A percentile compares a stretch with the other conserved stretches of the same genome.
phyloP scores from a whole-genome alignment of 2,797 vertebrate species.

The Takifugu ocellatus region DNA sequence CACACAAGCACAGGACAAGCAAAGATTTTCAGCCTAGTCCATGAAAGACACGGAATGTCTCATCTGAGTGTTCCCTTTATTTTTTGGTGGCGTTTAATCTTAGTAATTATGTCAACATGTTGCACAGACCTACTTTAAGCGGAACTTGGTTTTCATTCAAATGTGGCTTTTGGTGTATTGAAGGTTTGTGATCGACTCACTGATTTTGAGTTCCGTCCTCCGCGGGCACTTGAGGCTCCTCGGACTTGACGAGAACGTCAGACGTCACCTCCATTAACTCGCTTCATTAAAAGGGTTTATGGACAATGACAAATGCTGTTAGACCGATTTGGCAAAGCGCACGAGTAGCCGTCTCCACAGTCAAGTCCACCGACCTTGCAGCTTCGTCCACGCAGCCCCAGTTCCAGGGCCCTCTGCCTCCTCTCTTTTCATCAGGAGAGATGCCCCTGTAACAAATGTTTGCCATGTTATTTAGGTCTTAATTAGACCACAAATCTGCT shows the following conservation, averaged over 20 bases:
- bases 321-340: not conserved
- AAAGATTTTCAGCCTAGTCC: no score
- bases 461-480: no score
- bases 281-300: constrained; percentile 54
- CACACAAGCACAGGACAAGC: no score
- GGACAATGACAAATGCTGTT: not conserved
- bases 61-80: no score
- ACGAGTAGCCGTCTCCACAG: not conserved
- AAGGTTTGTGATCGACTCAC: constrained; percentile 62
- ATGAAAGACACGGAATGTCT: no score
- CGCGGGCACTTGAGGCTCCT: constrained; percentile 61
- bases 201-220: constrained; percentile 69
- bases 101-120: no score
- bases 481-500: not conserved
- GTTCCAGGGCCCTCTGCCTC: constrained; percentile 76
- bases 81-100: no score
- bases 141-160: no score
- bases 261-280: constrained; percentile 66
- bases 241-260: constrained; percentile 53
- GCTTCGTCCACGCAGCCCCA: constrained; percentile 78
- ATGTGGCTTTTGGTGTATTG: no score
- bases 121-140: no score
- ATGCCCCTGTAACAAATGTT: constrained; percentile 67
- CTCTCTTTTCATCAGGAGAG: constrained; percentile 78
- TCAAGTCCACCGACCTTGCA: constrained; percentile 58